Evolutionary conservation across 2,888 invertebrate species (phyloP).

Genomic region (Eupithecia vulgata): DNA sequence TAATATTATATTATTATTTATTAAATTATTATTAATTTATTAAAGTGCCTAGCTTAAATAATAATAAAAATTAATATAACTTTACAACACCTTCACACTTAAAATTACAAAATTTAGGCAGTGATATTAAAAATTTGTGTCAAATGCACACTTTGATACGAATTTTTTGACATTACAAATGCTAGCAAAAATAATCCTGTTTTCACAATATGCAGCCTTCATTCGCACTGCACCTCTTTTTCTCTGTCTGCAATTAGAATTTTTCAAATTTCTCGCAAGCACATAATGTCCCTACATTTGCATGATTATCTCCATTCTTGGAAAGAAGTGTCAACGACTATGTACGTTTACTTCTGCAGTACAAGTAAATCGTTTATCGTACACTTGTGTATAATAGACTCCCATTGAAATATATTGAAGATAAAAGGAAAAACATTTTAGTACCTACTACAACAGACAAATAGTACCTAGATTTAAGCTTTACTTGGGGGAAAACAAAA

Average conservation of each 20-base stretch:
- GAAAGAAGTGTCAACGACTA: constrained; percentile 29
- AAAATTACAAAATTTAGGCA: not conserved
- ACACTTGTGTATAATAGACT: not conserved
- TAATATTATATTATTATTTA: too few species aligned
- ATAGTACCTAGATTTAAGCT: too few species aligned
- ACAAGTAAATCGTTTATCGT: not conserved
- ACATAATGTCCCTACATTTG: constrained; percentile 38
- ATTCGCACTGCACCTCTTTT: not conserved
- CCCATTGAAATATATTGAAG: not conserved
- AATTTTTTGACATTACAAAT: not conserved
- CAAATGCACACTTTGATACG: not conserved
- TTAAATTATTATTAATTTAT: too few species aligned
- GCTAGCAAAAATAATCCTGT: not conserved
- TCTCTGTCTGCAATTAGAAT: constrained; percentile 4
- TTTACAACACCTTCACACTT: not conserved
- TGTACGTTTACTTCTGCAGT: not conserved
- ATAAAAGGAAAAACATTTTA: not conserved
- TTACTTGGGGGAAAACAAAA: too few species aligned
- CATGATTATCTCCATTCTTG: constrained; percentile 46
- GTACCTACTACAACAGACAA: not conserved
- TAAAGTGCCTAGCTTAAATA: too few species aligned
- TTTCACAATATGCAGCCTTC: not conserved
- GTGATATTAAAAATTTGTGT: not conserved
- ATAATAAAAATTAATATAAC: not conserved
- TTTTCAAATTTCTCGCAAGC: constrained; percentile 21